Conservation (phyloP, 1,140 invertebrate genomes). For the Oppia nitens region DNA sequence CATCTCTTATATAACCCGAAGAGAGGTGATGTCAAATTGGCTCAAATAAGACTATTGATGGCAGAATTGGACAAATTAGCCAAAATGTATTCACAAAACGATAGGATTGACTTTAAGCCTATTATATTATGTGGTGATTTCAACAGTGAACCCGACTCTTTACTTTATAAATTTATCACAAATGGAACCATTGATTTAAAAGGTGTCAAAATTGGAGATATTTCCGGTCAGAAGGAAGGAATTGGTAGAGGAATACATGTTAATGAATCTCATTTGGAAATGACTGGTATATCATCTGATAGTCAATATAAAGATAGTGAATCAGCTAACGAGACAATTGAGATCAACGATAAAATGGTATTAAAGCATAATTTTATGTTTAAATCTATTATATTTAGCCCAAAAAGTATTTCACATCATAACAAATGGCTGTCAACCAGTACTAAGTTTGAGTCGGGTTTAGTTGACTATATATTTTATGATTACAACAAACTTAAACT, state of each 20-base stretch:
- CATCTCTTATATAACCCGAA: conserved; percentile 85
- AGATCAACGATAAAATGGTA: conserved; percentile 10
- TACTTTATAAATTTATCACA: conserved; percentile 51
- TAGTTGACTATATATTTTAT: conserved; percentile 32
- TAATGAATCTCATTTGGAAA: neutral
- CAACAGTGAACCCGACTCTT: conserved; percentile 53
- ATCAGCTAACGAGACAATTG: neutral
- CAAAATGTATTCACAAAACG: conserved; percentile 28
- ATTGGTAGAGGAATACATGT: conserved; percentile 11
- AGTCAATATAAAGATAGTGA: neutral
- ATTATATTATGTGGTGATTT: conserved; percentile 76
- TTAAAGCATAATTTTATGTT: conserved; percentile 27
- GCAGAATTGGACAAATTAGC: conserved; percentile 62
- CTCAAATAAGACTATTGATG: conserved; percentile 56
- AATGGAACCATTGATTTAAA: conserved; percentile 43
- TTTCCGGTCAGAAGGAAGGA: conserved; percentile 25
- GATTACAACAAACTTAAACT: conserved; percentile 11
- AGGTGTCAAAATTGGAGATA: conserved; percentile 23
- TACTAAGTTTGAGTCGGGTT: conserved; percentile 21
- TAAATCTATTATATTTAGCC: conserved; percentile 25
- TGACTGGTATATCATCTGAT: neutral
- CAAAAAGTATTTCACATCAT: conserved; percentile 16
- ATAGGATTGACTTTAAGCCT: conserved; percentile 41
- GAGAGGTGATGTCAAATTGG: conserved; percentile 67
- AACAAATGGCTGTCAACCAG: conserved; percentile 24